Base-by-base conservation (phyloP, 2,113 vertebrate species). In the Glareola pratincola region DNA sequence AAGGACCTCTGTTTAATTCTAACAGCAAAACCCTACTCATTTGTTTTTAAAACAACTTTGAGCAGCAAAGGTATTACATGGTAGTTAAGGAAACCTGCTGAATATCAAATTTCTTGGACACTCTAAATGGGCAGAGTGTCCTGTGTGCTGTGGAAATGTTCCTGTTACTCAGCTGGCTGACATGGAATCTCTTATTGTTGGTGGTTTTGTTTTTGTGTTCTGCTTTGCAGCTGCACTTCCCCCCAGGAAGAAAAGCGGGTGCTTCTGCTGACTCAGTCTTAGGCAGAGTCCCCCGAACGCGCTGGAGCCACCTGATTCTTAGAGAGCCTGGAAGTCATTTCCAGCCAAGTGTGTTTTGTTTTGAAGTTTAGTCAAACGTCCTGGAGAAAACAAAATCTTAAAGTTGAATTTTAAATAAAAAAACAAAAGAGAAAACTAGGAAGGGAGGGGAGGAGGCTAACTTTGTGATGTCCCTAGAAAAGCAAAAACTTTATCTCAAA, bases 201-300 rank as follows among this genome's bases (percentile, higher is more conserved):
- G 67, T 95, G 93, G 8, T 95, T 95, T 96, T 93, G 93, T 91
- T 97, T 96, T 96, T 68, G 36, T 96, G 74, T 85, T 91, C 92
- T 90, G 48, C 36, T 91, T 88, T 92, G 92, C 96, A 97, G 96
- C 92, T 97, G 96, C 91, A 87, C 50, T 90, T 26, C 37, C 34
- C 32, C 76, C 64, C 68, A 81, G 83, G 88, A 96, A 85, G 73
- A 94, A 87, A 86, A 8, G 4, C 2, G 36, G 73, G 20, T 91
- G 57, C 80, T 96, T 95, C 89, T 97, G 91, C 88, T 96, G 94
- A 94, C 76, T 97, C 86, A 92, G 60, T 94, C 76, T 27, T 64
- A 87, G 83, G 56, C 57, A 79, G 75, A 78, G 57, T 94, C 73
- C 83, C 86, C 73, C 64, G 39, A 89, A 92, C 2, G 7, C 0